Evolutionary conservation across 2,888 invertebrate genomes (phyloP).

Genomic region (Luffia ferchaultella): DNA sequence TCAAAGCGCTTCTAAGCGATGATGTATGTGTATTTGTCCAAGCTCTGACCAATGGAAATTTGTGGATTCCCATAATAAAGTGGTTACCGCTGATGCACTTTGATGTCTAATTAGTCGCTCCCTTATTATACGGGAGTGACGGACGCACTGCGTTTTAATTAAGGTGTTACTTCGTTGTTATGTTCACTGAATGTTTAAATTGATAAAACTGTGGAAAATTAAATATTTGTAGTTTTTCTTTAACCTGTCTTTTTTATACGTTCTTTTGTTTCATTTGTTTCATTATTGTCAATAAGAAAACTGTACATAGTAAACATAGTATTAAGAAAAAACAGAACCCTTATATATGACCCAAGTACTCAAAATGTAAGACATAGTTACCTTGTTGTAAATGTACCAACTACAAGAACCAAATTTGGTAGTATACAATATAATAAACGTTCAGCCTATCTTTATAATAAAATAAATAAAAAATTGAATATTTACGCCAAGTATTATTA

Average conservation of each 20-base stretch:
- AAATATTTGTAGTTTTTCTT: neutral
- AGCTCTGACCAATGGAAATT: conserved; percentile 43
- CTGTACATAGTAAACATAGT: too few relatives aligned
- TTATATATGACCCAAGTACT: too few relatives aligned
- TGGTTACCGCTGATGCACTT: conserved; percentile 41
- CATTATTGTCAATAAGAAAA: too few relatives aligned
- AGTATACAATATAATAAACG: too few relatives aligned
- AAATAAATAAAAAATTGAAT: too few relatives aligned
- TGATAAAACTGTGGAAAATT: conserved; percentile 2
- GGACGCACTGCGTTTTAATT: conserved; percentile 11
- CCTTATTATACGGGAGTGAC: conserved; percentile 10
- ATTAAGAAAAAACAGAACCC: too few relatives aligned
- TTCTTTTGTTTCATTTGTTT: neutral
- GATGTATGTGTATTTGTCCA: conserved; percentile 59
- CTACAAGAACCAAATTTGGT: too few relatives aligned
- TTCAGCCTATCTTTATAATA: too few relatives aligned
- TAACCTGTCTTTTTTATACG: neutral
- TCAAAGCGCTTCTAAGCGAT: conserved; percentile 46
- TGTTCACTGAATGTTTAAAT: conserved; percentile 10
- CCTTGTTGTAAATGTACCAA: too few relatives aligned
- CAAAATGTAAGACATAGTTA: too few relatives aligned
- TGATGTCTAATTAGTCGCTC: conserved; percentile 54
- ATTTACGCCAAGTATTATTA: too few relatives aligned
- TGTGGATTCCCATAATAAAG: conserved; percentile 53
- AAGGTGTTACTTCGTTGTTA: conserved; percentile 14